Base-by-base conservation (phyloP, 2,888 invertebrate species). In the Hipparchia semele region DNA sequence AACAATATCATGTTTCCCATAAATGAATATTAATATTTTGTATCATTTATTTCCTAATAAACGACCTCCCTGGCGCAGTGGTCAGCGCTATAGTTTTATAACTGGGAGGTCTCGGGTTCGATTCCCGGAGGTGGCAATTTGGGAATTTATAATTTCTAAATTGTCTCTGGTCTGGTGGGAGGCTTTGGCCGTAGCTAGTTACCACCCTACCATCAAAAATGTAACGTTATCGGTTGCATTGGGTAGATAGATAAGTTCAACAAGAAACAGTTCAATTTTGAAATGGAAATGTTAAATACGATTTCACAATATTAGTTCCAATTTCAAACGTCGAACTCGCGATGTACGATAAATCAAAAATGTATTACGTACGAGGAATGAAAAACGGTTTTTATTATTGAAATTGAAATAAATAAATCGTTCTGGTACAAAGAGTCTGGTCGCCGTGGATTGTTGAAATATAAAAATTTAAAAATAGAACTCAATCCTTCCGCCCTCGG, bases 401-500 rank as follows among this genome's bases (percentile, higher is more conserved):
- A 53, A 69, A 72, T 65, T 66, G 62, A 53, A 70, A 72, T 72
- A 75, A 74, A 72, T 72, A 68, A 74, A 73, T 68, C 73, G 75
- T 73, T 81, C 79, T 77, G 73, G 77, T 79, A 82, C 82, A 82
- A 85, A 86, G 83, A 81, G 81, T 78, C 79, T 83, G 83, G 81
- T 81, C 80, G 82, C 80, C 81, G 84, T 84, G 86, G 90, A 91
- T 90, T 90, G 90, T 89, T 85, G 87, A 91, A 92, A 91, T 91
- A 90, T 91, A 90, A 90, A 90, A 89, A 83, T 84, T 88, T 89
- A 89, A 90, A 92, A 94, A 94, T 94, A 94, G 93, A 94, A 93
- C 88, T 87, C 92, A 92, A 92, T 92, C 93, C 93, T 94, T 94
- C 93, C 93, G 92, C 92, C 93, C 93, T 91, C 91, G 87, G 88